Percentiles rank a stretch among this genome's conserved stretches.
Evolutionary conservation across 2,888 invertebrate genomes (phyloP).

Genomic region (Dascillus cervinus): DNA sequence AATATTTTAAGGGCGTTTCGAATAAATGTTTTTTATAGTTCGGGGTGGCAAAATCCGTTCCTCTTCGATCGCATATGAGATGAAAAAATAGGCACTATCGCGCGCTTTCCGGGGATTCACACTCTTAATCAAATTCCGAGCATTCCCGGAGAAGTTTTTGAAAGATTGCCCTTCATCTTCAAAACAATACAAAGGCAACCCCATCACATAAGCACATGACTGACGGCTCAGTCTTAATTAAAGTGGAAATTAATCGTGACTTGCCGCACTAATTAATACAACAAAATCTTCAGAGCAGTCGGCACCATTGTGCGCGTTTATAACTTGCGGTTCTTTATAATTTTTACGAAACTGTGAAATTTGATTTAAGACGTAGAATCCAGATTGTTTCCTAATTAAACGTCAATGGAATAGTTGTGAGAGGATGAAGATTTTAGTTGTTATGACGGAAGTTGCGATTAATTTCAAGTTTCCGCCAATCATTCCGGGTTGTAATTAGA

Average conservation of each 20-base stretch:
- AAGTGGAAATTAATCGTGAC: conserved; percentile 35
- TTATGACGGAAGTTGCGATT: too few relatives aligned
- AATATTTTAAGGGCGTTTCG: conserved; percentile 7
- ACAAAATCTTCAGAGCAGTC: conserved; percentile 32
- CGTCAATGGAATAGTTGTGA: too few relatives aligned
- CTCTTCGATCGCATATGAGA: conserved; percentile 3
- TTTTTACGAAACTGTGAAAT: too few relatives aligned
- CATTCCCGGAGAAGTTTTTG: conserved; percentile 34
- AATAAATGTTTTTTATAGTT: conserved; percentile 1
- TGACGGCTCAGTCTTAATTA: conserved; percentile 36
- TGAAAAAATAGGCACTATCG: conserved; percentile 26
- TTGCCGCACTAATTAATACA: conserved; percentile 36
- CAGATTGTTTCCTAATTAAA: too few relatives aligned
- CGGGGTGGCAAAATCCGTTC: neutral
- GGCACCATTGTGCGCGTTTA: too few relatives aligned
- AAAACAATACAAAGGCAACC: conserved; percentile 32
- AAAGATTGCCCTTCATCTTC: conserved; percentile 40
- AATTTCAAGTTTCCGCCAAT: conserved; percentile 18
- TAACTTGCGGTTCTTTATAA: too few relatives aligned
- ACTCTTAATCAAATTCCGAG: conserved; percentile 31
- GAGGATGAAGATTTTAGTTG: too few relatives aligned
- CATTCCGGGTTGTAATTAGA: conserved; percentile 18
- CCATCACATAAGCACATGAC: conserved; percentile 29
- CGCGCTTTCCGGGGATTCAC: conserved; percentile 15
- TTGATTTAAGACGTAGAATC: too few relatives aligned